Evolutionary conservation across 1,140 invertebrate species (phyloP).

Genomic region (Drosophila suzukii): DNA sequence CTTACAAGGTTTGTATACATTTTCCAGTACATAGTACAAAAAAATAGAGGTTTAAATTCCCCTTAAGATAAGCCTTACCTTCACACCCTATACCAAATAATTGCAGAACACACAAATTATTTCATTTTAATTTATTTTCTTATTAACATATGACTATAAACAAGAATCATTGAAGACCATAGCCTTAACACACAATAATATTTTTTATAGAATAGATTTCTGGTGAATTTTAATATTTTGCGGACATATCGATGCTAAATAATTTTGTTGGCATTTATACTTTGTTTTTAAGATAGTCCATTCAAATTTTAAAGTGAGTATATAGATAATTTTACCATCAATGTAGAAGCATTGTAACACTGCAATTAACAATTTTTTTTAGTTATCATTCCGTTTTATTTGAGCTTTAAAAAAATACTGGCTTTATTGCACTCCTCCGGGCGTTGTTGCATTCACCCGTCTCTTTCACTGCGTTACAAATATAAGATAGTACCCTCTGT

Average conservation of each 20-base stretch:
- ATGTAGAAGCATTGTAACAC: constrained; percentile 14
- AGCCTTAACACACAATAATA: constrained; percentile 13
- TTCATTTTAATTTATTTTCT: constrained; percentile 5
- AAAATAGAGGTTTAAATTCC: background rate
- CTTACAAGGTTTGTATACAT: too few relatives aligned
- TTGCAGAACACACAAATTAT: background rate
- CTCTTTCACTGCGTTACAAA: background rate
- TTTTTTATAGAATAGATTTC: background rate
- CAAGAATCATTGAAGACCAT: constrained; percentile 10
- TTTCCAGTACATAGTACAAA: too few relatives aligned
- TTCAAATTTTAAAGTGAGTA: constrained; percentile 5
- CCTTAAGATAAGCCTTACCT: background rate
- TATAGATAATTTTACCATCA: constrained; percentile 7
- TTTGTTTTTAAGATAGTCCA: background rate
- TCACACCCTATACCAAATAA: background rate
- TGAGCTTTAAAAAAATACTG: constrained; percentile 7
- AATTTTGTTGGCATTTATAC: constrained; percentile 1
- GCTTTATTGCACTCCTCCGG: constrained; percentile 8
- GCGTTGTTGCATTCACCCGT: background rate
- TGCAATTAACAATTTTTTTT: constrained; percentile 2
- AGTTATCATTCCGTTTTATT: background rate
- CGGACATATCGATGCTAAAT: background rate
- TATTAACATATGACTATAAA: constrained; percentile 12
- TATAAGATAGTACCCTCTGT: background rate
- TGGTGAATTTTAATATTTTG: background rate